Evolutionary conservation across 1,140 invertebrate genomes (phyloP).

Genomic region (Physella acuta): DNA sequence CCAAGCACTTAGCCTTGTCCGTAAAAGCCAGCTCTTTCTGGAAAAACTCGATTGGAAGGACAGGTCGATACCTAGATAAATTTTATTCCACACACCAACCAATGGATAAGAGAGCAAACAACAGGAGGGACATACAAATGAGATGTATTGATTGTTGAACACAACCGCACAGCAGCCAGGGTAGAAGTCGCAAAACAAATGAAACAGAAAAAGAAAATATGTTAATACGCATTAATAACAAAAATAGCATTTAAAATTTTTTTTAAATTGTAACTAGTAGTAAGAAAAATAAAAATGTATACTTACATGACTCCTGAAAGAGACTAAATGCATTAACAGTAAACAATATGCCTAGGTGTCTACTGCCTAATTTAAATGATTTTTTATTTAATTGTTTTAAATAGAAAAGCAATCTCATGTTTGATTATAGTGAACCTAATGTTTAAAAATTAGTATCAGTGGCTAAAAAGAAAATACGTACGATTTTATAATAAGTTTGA

Average conservation of each 20-base stretch:
- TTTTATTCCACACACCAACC: conserved; percentile 29
- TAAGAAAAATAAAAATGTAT: background rate
- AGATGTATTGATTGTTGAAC: conserved; percentile 28
- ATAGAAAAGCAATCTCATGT: too few relatives aligned
- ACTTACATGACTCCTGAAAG: conserved; percentile 9
- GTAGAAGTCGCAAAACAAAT: conserved; percentile 27
- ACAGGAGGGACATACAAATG: conserved; percentile 23
- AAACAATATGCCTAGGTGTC: too few relatives aligned
- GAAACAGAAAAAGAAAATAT: conserved; percentile 61
- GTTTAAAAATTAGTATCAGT: too few relatives aligned
- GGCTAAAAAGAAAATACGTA: conserved; percentile 82
- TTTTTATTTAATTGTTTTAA: too few relatives aligned
- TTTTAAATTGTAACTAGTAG: background rate
- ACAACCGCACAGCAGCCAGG: conserved; percentile 23
- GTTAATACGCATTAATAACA: conserved; percentile 28
- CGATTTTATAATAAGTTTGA: conserved; percentile 93
- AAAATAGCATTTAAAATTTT: conserved; percentile 1
- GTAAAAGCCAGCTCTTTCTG: conserved; percentile 83
- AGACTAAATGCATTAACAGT: too few relatives aligned
- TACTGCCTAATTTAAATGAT: too few relatives aligned
- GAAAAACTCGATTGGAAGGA: conserved; percentile 82
- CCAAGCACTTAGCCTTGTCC: conserved; percentile 76
- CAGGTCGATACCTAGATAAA: conserved; percentile 95
- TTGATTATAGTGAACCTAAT: too few relatives aligned
- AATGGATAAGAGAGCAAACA: conserved; percentile 27